These are phyloP conservation scores for Chaenocephalus aceratus DNA, from an alignment of 2,113 vertebrate genomes.

Conservation along the genomic window DNA sequence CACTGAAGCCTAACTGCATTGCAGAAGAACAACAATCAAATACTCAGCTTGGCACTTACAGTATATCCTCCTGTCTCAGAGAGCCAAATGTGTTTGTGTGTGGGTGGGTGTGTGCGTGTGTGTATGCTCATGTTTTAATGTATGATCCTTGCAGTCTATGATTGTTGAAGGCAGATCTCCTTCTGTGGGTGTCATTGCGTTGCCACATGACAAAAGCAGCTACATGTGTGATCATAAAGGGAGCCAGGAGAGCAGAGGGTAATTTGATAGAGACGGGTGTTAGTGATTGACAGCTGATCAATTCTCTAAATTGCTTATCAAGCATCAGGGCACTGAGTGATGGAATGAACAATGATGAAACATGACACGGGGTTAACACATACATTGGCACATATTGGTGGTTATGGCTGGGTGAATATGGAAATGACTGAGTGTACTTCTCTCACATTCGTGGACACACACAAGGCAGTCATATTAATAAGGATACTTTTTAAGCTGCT, in stretches of 20 bases:
- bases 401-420: conserved; percentile 9
- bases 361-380: conserved; percentile 36
- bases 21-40: conserved; percentile 38
- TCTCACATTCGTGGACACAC: neutral
- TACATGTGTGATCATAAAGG: conserved; percentile 32
- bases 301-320: conserved; percentile 53
- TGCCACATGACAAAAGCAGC: conserved; percentile 48
- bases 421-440: conserved; percentile 1
- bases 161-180: conserved; percentile 43
- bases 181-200: conserved; percentile 28
- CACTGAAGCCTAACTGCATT: conserved; percentile 26
- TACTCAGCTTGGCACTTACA: conserved; percentile 38
- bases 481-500: neutral
- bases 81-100: conserved; percentile 22
- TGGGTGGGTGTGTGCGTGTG: neutral
- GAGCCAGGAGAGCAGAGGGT: conserved; percentile 34
- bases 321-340: conserved; percentile 21
- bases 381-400: conserved; percentile 18
- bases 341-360: conserved; percentile 52
- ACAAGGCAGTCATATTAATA: conserved; percentile 33
- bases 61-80: conserved; percentile 4
- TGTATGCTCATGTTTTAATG: neutral
- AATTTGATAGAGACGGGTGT: conserved; percentile 48
- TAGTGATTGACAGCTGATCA: conserved; percentile 58
- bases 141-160: conserved; percentile 9